Base-by-base conservation (phyloP, 2,113 vertebrate species). In the Chloropsis hardwickii region DNA sequence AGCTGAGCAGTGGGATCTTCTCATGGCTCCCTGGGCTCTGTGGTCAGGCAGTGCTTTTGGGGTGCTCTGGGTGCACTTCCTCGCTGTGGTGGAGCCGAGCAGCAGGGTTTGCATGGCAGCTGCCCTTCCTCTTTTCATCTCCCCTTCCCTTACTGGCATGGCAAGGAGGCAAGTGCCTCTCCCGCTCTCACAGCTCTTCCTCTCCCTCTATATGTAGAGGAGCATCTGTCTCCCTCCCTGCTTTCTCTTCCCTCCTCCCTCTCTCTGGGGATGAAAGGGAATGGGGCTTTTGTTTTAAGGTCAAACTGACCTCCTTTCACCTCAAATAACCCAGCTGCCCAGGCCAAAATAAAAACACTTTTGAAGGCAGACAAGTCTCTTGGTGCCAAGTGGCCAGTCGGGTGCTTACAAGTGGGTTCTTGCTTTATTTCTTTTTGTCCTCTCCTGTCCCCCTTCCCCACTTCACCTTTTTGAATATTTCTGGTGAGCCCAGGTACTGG, bases 311-410 rank as follows among this genome's bases (percentile, higher is more conserved):
- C 93, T 96, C 93, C 60, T 90, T 96, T 97, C 92, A 95, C 95
- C 96, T 96, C 88, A 73, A 97, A 95, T 96, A 96, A 97, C 92
- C 92, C 94, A 66, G 42, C 85, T 4, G 6, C 53, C 61, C 86
- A 90, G 80, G 94, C 94, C 92, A 96, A 94, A 96, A 94, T 96
- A 93, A 96, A 93, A 97, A 81, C 88, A 96, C 65, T 94, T 94
- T 72, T 95, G 93, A 96, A 86, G 93, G 90, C 90, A 90, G 80
- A 92, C 48, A 62, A 74, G 61, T 86, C 1, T 12, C 57, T 76
- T 79, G 27, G 45, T 93, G 93, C 94, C 94, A 95, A 97, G 61
- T 81, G 65, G 11, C 57, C 40, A 39, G 66, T 42, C 18, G 80
- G 48, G 40, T 86, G 58, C 20, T 88, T 77, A 56, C 50, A 58